Evolutionary conservation across 2,888 invertebrate species (phyloP).

Genomic region (Rutpela maculata): DNA sequence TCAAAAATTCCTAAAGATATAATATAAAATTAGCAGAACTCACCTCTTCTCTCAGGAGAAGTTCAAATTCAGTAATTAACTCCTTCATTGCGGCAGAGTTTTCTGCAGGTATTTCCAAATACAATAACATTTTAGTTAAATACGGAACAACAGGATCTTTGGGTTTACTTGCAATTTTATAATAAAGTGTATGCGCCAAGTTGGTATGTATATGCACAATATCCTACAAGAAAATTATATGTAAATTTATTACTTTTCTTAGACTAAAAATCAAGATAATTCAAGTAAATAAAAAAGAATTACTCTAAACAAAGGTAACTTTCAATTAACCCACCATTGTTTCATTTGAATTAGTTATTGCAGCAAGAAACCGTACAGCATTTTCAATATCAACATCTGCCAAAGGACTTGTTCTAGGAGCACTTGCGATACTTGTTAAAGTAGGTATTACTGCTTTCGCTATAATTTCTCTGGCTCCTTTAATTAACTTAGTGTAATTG

Average conservation of each 20-base stretch:
- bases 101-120: slow-evolving; percentile 45
- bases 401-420: slow-evolving; percentile 54
- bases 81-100: slow-evolving; percentile 42
- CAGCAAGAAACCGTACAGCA: slow-evolving; percentile 53
- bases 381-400: slow-evolving; percentile 57
- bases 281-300: too few relatives aligned
- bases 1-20: too few relatives aligned
- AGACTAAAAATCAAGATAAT: too few relatives aligned
- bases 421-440: slow-evolving; percentile 51
- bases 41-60: slow-evolving; percentile 42
- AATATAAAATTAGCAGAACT: slow-evolving; percentile 2
- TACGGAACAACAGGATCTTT: slow-evolving; percentile 39
- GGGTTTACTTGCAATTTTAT: slow-evolving; percentile 47
- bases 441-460: slow-evolving; percentile 54
- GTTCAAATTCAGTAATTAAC: slow-evolving; percentile 37
- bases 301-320: not conserved
- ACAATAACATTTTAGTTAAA: slow-evolving; percentile 49
- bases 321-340: slow-evolving; percentile 46
- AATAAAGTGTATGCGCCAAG: slow-evolving; percentile 45
- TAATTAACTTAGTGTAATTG: slow-evolving; percentile 43
- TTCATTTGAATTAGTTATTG: slow-evolving; percentile 44
- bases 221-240: slow-evolving; percentile 37
- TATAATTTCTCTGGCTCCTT: slow-evolving; percentile 53
- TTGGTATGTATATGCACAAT: slow-evolving; percentile 43
- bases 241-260: not conserved